Conservation (phyloP, 2,797 vertebrate species). For the Furcifer pardalis region DNA sequence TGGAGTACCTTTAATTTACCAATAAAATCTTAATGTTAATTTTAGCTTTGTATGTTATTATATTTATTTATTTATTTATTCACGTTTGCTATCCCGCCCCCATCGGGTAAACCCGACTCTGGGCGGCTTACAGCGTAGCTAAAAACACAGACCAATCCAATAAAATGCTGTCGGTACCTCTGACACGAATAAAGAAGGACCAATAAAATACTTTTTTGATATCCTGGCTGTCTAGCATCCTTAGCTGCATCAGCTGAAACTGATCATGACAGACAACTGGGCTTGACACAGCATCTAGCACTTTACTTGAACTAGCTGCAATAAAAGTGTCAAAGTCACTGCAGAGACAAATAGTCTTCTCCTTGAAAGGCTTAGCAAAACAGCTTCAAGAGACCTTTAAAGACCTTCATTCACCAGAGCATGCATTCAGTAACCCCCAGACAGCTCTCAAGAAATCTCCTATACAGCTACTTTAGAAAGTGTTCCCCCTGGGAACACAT, state of each 20-base stretch:
- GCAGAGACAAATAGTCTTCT: background rate
- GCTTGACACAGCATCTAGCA: background rate
- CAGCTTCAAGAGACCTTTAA: background rate
- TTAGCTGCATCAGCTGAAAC: background rate
- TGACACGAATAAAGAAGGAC: too few relatives aligned
- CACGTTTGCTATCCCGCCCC: too few relatives aligned
- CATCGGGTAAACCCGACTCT: too few relatives aligned
- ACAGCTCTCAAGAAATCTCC: background rate
- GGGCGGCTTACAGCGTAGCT: too few relatives aligned
- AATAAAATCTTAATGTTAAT: too few relatives aligned
- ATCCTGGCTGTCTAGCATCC: background rate
- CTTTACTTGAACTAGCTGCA: background rate
- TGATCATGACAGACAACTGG: background rate
- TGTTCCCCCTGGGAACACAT: too few relatives aligned
- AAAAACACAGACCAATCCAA: too few relatives aligned
- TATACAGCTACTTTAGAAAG: background rate
- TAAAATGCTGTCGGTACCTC: too few relatives aligned
- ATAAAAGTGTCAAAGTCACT: background rate
- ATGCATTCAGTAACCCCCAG: background rate
- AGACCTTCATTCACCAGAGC: background rate
- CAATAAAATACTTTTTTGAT: too few relatives aligned
- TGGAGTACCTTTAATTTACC: background rate
- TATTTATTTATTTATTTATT: too few relatives aligned
- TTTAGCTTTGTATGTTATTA: too few relatives aligned
- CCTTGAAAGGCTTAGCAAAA: background rate